Base-by-base conservation (phyloP, 2,888 invertebrate species). In the Brenthis ino region DNA sequence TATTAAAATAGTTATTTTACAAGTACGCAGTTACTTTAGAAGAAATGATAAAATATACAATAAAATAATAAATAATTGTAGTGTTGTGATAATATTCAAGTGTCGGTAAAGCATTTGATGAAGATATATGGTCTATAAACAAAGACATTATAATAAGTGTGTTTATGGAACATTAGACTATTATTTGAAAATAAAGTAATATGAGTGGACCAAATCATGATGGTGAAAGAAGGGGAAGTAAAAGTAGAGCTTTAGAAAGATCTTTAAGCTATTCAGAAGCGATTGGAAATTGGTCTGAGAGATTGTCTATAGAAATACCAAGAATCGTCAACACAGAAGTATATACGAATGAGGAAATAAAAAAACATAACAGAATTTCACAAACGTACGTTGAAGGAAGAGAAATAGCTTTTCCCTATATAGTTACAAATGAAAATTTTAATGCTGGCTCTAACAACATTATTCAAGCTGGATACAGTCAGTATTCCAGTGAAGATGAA, bases 241-340 rank as follows among this genome's bases (percentile, higher is more conserved):
- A 86, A 66, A 78, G 63, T 13, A 76, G 91, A 63, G 81, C 84
- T 0, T 73, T 93, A n/a, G 91, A 91, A 76, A 78, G 93, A 74
- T 93, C 93, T 0, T 72, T 86, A 0, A 93, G 93, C 74, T 93
- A 93, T 64, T 91, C 91, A 0, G 93, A 89, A 80, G 93, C 93
- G 0, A 92, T 93, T 1, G 90, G 90, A 1, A 88, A 84, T 48
- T 78, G 77, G 0, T 89, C 92, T 0, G 80, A 82, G 0, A 78
- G 87, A 76, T 87, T 89, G 0, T 91, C 91, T 0, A 88, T 91
- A 50, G 91, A 91, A 80, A 91, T 92, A 72, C 90, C 91, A 14
- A 83, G 81, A 47, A 87, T 93, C 0, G 83, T 75, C 0, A 76
- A 89, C 74, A 87, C 90, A 12, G 91, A 92, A 11, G 92, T 93